Conservation (phyloP, 2,888 invertebrate species). For the Molorchus minor region DNA sequence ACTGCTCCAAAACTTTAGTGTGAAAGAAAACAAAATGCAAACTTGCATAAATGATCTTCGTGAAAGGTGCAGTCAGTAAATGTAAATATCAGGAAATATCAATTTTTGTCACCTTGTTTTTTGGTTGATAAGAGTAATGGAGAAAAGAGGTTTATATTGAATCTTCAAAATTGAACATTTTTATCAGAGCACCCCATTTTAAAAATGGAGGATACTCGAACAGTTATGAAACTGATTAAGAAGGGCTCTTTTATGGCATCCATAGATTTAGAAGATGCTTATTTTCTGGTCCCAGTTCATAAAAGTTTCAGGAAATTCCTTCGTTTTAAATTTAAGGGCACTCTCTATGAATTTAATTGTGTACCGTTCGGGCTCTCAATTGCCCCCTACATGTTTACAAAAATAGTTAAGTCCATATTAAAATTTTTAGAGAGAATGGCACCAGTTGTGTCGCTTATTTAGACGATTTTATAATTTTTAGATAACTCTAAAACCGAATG, state of each 20-base stretch:
- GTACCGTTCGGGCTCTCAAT: constrained; percentile 45
- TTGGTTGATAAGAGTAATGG: constrained; percentile 30
- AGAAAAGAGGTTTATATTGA: constrained; percentile 35
- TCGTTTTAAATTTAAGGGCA: constrained; percentile 39
- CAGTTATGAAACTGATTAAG: constrained; percentile 37
- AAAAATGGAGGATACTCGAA: constrained; percentile 45
- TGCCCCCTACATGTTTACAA: constrained; percentile 47
- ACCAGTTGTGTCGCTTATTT: constrained; percentile 35
- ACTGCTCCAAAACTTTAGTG: neutral
- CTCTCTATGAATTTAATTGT: constrained; percentile 43
- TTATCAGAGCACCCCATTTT: constrained; percentile 42
- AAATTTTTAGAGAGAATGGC: constrained; percentile 28
- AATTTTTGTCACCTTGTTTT: constrained; percentile 23
- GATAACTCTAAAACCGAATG: too few species aligned
- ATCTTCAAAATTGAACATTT: constrained; percentile 40
- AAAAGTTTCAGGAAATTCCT: constrained; percentile 38
- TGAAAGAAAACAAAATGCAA: neutral
- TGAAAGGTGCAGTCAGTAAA: constrained; percentile 1
- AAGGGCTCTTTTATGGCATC: constrained; percentile 19
- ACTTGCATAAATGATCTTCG: neutral
- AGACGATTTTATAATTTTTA: too few species aligned
- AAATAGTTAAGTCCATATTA: constrained; percentile 41
- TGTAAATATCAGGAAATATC: constrained; percentile 5
- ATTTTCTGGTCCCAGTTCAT: constrained; percentile 39
- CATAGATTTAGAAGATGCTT: constrained; percentile 38